A percentile compares a stretch with the other conserved stretches of the same genome.
Evolutionary conservation across 2,797 vertebrate species (phyloP).

Genomic region (Hippocampus kuda): DNA sequence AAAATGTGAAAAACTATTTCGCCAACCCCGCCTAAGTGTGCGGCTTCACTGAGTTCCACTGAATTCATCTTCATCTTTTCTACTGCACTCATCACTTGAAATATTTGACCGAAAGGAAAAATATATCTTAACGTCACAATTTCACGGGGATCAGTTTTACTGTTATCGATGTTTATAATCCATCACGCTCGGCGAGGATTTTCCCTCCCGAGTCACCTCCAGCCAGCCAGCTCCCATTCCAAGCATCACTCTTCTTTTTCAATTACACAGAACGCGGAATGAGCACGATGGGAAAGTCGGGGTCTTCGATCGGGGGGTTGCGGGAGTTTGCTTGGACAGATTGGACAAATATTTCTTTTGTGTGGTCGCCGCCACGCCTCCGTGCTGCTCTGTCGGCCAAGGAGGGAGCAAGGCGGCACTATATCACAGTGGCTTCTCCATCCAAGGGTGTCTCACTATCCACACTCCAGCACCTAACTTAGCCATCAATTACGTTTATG

Average conservation of each 20-base stretch:
- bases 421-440: slow-evolving; percentile 46
- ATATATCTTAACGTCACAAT: slow-evolving; percentile 23
- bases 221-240: slow-evolving; percentile 36
- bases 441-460: slow-evolving; percentile 49
- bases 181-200: slow-evolving; percentile 17
- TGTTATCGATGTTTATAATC: slow-evolving; percentile 34
- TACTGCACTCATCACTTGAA: slow-evolving; percentile 12
- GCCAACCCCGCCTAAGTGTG: no score
- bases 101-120: slow-evolving; percentile 25
- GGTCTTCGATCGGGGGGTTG: slow-evolving; percentile 51
- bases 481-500: slow-evolving; percentile 61
- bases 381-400: slow-evolving; percentile 57
- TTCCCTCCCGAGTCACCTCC: slow-evolving; percentile 9
- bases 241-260: slow-evolving; percentile 41
- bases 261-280: slow-evolving; percentile 27
- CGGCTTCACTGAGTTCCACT: not conserved
- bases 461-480: slow-evolving; percentile 44
- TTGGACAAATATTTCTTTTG: slow-evolving; percentile 75
- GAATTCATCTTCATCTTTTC: slow-evolving; percentile 3
- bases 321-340: slow-evolving; percentile 66
- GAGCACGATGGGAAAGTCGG: slow-evolving; percentile 64
- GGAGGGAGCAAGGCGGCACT: slow-evolving; percentile 31
- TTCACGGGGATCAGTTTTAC: not conserved
- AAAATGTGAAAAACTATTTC: not conserved
- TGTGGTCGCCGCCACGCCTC: slow-evolving; percentile 58